Evolutionary conservation across 2,888 invertebrate species (phyloP).

Genomic region (Oxyteleia sp.): DNA sequence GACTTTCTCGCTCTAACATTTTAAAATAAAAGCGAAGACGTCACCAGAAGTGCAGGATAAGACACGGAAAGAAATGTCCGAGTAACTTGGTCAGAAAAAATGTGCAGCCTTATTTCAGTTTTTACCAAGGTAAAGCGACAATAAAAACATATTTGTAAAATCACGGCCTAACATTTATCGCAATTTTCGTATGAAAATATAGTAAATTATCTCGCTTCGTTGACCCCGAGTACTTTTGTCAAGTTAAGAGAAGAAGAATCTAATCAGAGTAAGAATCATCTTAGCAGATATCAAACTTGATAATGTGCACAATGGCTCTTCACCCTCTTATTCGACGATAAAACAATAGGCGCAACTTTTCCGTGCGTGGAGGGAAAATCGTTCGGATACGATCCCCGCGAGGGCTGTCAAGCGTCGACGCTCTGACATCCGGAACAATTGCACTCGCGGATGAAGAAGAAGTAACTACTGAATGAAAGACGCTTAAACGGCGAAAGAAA

Average conservation of each 20-base stretch:
- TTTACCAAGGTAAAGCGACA: conserved; percentile 1
- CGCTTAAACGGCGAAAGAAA: conserved; percentile 51
- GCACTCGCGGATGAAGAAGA: conserved; percentile 21
- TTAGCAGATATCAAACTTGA: conserved; percentile 41
- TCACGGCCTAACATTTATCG: neutral
- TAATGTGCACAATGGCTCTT: conserved; percentile 24
- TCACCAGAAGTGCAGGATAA: conserved; percentile 9
- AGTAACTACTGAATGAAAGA: conserved; percentile 39
- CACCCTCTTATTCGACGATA: conserved; percentile 31
- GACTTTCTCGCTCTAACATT: conserved; percentile 40
- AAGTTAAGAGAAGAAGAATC: conserved; percentile 21
- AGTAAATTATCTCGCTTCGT: neutral
- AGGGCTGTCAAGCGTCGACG: conserved; percentile 51
- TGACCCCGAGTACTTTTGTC: neutral
- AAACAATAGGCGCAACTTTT: conserved; percentile 61
- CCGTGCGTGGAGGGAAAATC: conserved; percentile 22
- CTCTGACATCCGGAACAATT: conserved; percentile 52
- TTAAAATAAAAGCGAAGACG: conserved; percentile 43
- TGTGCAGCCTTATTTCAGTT: neutral
- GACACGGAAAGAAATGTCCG: conserved; percentile 3
- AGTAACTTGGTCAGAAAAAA: conserved; percentile 19
- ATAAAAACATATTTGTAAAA: neutral
- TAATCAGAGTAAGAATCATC: conserved; percentile 39
- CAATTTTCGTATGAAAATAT: neutral
- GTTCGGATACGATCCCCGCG: conserved; percentile 47